Conservation (phyloP, 2,888 invertebrate genomes). For the Chymomyza amoena region DNA sequence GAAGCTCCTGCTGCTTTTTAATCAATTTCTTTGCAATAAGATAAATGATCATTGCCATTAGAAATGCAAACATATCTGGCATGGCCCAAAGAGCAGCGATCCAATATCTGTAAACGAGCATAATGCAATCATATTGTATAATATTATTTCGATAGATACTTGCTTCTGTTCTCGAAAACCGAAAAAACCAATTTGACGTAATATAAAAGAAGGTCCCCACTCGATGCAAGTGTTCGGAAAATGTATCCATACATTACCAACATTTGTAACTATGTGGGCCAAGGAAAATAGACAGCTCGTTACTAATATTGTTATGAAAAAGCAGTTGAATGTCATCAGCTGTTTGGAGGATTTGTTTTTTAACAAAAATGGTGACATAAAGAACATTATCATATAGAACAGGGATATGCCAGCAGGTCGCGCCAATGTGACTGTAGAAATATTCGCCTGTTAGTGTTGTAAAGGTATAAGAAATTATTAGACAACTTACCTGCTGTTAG, state of each 20-base stretch:
- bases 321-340: conserved; percentile 11
- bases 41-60: conserved; percentile 23
- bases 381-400: conserved; percentile 45
- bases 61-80: conserved; percentile 41
- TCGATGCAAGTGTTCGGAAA: not conserved
- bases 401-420: conserved; percentile 46
- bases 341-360: conserved; percentile 7
- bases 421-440: conserved; percentile 31
- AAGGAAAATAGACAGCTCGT: conserved; percentile 20
- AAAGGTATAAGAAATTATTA: not conserved
- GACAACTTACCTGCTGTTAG: conserved; percentile 45
- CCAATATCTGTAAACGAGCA: conserved; percentile 17
- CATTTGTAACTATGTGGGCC: conserved; percentile 31
- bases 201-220: not conserved
- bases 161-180: conserved; percentile 37
- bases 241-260: conserved; percentile 16
- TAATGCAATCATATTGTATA: not conserved
- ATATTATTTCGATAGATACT: not conserved
- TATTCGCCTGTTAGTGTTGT: not conserved
- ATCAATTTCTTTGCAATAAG: conserved; percentile 18
- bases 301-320: conserved; percentile 16
- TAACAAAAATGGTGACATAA: conserved; percentile 44
- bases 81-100: conserved; percentile 41
- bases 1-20: conserved; percentile 8
- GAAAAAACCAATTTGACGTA: conserved; percentile 46